Evolutionary conservation across 2,797 vertebrate genomes (phyloP).

Genomic region (Anolis apletophallus): DNA sequence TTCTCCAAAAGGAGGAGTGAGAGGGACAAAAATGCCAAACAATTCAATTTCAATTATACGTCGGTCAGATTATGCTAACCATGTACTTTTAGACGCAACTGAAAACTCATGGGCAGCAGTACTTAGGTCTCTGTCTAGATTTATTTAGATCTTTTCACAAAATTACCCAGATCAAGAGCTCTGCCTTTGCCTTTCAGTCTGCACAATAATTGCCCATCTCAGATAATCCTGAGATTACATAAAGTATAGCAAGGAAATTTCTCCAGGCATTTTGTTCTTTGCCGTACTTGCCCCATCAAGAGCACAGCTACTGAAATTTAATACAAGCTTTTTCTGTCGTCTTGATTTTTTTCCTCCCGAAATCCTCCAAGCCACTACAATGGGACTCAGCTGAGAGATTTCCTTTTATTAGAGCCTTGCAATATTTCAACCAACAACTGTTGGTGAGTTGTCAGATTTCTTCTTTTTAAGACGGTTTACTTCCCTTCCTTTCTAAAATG

Average conservation of each 20-base stretch:
- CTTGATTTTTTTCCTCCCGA: background rate
- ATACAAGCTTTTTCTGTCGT: background rate
- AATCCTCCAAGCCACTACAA: background rate
- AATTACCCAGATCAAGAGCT: background rate
- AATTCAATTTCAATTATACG: background rate
- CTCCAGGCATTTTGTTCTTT: background rate
- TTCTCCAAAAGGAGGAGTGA: background rate
- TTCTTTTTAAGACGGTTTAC: background rate
- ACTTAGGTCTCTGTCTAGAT: background rate
- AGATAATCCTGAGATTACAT: background rate
- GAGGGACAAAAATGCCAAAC: background rate
- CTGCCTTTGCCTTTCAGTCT: background rate
- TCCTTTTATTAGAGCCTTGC: constrained; percentile 14
- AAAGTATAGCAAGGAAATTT: constrained; percentile 1
- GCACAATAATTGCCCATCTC: background rate
- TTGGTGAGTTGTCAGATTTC: background rate
- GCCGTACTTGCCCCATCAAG: background rate
- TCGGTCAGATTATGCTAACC: background rate
- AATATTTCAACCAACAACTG: constrained; percentile 4
- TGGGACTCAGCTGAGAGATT: background rate
- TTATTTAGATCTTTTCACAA: background rate
- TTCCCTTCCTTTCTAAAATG: constrained; percentile 2
- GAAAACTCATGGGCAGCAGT: background rate
- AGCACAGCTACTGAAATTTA: background rate
- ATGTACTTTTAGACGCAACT: background rate